Evolutionary conservation across 2,888 invertebrate species (phyloP).

Genomic region (Mellilla xanthometata): DNA sequence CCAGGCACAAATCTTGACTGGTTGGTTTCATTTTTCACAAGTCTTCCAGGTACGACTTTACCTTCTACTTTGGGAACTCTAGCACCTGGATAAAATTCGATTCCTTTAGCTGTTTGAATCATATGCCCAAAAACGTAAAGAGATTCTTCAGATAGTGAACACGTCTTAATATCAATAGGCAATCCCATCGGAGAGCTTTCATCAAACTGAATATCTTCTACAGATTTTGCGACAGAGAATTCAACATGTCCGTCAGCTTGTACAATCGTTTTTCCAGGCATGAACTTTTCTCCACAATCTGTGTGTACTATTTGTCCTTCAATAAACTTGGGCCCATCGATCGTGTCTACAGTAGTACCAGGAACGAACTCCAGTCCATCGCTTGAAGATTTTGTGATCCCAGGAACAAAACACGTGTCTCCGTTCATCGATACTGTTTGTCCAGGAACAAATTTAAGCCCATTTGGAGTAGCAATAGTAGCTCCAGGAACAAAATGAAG

Average conservation of each 20-base stretch:
- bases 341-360: constrained; percentile 84
- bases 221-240: constrained; percentile 83
- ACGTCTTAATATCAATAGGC: constrained; percentile 82
- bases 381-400: constrained; percentile 73
- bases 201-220: constrained; percentile 80
- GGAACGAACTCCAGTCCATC: constrained; percentile 80
- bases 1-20: constrained; percentile 87
- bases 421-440: constrained; percentile 80
- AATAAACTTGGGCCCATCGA: constrained; percentile 84
- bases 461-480: constrained; percentile 84
- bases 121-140: constrained; percentile 85
- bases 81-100: constrained; percentile 85
- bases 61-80: constrained; percentile 77
- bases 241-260: constrained; percentile 76
- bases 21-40: constrained; percentile 83
- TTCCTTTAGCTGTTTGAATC: constrained; percentile 84
- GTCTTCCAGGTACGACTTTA: constrained; percentile 85
- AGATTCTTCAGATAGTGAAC: constrained; percentile 75
- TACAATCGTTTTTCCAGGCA: constrained; percentile 83
- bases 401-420: constrained; percentile 83
- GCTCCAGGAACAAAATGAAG: constrained; percentile 85
- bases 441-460: constrained; percentile 85
- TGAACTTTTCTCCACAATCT: constrained; percentile 82
- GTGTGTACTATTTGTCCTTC: constrained; percentile 85
- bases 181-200: constrained; percentile 81